Percentiles rank a stretch among this genome's conserved stretches.
Evolutionary conservation across 1,140 invertebrate species (phyloP).

Genomic region (Mylabris phalerata): DNA sequence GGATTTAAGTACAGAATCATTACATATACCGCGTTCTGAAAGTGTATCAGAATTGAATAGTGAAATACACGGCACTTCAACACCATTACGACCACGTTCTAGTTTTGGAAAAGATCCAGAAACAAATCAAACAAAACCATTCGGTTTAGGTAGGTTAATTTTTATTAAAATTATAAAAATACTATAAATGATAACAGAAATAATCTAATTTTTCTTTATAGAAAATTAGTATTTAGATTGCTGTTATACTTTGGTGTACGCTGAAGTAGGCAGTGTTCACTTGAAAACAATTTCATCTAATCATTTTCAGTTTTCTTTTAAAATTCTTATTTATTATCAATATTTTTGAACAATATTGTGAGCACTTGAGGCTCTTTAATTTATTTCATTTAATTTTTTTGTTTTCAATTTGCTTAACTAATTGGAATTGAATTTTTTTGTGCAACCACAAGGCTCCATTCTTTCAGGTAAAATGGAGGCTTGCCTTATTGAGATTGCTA

Average conservation of each 20-base stretch:
- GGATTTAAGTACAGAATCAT: constrained; percentile 62
- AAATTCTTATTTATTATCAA: too few species aligned
- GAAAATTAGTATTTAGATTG: constrained; percentile 13
- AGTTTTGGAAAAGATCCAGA: constrained; percentile 48
- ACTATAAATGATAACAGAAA: constrained; percentile 7
- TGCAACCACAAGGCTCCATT: constrained; percentile 64
- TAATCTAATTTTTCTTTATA: constrained; percentile 8
- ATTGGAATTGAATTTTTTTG: constrained; percentile 41
- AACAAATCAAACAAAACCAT: constrained; percentile 60
- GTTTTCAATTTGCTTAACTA: constrained; percentile 26
- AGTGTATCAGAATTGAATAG: constrained; percentile 74
- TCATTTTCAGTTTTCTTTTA: too few species aligned
- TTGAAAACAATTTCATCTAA: too few species aligned
- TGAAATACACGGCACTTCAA: constrained; percentile 40
- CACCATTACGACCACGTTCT: constrained; percentile 37
- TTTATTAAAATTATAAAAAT: neutral
- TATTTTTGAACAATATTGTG: too few species aligned
- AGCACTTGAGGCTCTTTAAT: constrained; percentile 5
- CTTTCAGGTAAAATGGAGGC: constrained; percentile 60
- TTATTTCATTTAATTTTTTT: neutral
- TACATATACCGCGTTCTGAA: constrained; percentile 68
- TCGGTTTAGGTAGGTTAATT: constrained; percentile 64
- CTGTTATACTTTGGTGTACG: constrained; percentile 18
- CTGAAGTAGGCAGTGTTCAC: constrained; percentile 6
- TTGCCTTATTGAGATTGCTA: constrained; percentile 41